These are phyloP conservation scores for Plecturocebus donacophilus DNA, from an alignment of 2,113 vertebrate genomes.

Conservation along the genomic window DNA sequence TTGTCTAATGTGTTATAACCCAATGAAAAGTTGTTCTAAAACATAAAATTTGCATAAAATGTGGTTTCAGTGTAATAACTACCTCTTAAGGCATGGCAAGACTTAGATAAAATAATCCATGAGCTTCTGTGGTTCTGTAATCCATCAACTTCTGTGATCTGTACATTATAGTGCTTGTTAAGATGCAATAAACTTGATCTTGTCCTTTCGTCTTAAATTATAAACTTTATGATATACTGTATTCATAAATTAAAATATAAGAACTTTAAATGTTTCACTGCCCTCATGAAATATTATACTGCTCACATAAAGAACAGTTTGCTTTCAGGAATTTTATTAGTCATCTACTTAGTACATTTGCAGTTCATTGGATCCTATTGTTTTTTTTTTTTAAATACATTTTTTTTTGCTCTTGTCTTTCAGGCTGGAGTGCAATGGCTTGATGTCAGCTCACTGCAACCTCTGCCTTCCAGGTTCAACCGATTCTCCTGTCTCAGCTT, in stretches of 20 bases:
- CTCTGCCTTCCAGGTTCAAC: no score
- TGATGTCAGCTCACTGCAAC: no score
- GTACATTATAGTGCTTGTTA: neutral
- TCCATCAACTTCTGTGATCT: neutral
- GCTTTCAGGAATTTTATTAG: neutral
- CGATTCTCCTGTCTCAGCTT: no score
- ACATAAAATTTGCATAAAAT: neutral
- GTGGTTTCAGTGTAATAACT: neutral
- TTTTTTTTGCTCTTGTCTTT: no score
- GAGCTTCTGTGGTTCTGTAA: no score
- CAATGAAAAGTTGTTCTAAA: neutral
- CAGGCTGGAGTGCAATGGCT: no score
- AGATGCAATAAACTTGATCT: neutral
- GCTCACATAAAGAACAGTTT: neutral
- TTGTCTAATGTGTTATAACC: neutral
- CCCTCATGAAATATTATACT: neutral
- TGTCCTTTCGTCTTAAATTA: neutral
- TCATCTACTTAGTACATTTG: neutral
- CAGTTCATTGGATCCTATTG: neutral
- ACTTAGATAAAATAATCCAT: neutral
- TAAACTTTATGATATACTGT: neutral
- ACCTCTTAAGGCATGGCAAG: neutral
- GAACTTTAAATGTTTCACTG: neutral
- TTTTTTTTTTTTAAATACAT: no score
- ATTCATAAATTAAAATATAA: neutral